These are phyloP conservation scores for Aselliscus stoliczkanus DNA, from an alignment of 2,797 vertebrate species.

Conservation along the genomic window DNA sequence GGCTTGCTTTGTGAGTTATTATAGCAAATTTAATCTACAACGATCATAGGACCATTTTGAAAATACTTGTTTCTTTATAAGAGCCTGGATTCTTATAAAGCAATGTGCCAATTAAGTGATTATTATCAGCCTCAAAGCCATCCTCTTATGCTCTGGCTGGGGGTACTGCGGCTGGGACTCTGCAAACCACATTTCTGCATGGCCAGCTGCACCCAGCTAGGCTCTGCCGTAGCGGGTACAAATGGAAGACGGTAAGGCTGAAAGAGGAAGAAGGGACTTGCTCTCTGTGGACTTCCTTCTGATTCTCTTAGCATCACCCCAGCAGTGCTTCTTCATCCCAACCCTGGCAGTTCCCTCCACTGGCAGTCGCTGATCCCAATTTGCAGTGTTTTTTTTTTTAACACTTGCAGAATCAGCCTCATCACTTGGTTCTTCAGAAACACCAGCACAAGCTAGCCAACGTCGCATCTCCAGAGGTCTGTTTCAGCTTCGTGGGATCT, in stretches of 20 bases:
- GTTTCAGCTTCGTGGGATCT: neutral
- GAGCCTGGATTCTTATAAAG: conserved; percentile 15
- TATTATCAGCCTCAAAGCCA: neutral
- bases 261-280: no score
- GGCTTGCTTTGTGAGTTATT: conserved; percentile 56
- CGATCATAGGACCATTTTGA: conserved; percentile 6
- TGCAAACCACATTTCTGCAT: neutral
- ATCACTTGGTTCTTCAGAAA: neutral
- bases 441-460: neutral
- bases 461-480: neutral
- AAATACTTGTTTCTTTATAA: conserved; percentile 47
- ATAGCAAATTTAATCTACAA: conserved; percentile 47
- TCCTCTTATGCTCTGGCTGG: neutral
- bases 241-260: neutral
- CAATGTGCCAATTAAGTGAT: neutral
- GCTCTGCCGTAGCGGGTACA: neutral
- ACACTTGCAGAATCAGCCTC: neutral
- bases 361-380: neutral
- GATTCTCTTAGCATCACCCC: neutral
- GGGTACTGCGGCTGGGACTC: neutral
- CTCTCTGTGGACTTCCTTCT: neutral
- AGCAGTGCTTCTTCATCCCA: neutral
- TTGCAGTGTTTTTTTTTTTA: neutral
- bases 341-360: neutral
- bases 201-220: neutral